Percentiles rank a stretch among this genome's conserved stretches.
These are phyloP conservation scores for Stegastes partitus DNA, from an alignment of 2,113 vertebrate genomes.

Conservation along the genomic window DNA sequence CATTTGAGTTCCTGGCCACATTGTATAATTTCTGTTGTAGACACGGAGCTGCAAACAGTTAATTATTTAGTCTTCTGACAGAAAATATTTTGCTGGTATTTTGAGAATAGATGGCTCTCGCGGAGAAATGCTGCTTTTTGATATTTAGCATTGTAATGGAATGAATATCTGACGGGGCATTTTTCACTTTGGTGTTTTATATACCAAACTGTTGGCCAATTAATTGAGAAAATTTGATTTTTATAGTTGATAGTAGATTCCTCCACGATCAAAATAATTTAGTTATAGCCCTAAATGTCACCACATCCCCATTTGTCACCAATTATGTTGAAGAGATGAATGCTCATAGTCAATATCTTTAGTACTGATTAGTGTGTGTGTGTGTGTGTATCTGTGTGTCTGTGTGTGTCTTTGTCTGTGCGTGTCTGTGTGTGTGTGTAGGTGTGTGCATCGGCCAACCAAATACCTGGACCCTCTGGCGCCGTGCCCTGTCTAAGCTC, in stretches of 20 bases:
- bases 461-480: constrained; percentile 30
- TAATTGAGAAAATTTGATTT: not conserved
- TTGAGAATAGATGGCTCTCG: too few species aligned
- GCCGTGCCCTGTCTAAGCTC: constrained; percentile 17
- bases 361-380: constrained; percentile 8
- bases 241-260: too few species aligned
- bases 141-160: not conserved
- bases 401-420: not conserved
- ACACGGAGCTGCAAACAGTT: not conserved
- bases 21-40: not conserved
- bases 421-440: constrained; percentile 9
- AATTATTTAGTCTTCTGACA: too few species aligned
- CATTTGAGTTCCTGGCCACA: not conserved
- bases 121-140: not conserved
- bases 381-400: constrained; percentile 8
- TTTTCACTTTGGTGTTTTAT: constrained; percentile 3
- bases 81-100: too few species aligned
- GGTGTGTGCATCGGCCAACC: not conserved
- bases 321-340: not conserved
- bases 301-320: not conserved
- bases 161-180: not conserved
- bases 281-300: not conserved
- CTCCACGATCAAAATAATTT: not conserved
- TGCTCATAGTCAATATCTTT: not conserved
- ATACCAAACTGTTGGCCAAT: not conserved